These are phyloP conservation scores for Parotia lawesii DNA, from an alignment of 2,113 vertebrate species.

Conservation along the genomic window DNA sequence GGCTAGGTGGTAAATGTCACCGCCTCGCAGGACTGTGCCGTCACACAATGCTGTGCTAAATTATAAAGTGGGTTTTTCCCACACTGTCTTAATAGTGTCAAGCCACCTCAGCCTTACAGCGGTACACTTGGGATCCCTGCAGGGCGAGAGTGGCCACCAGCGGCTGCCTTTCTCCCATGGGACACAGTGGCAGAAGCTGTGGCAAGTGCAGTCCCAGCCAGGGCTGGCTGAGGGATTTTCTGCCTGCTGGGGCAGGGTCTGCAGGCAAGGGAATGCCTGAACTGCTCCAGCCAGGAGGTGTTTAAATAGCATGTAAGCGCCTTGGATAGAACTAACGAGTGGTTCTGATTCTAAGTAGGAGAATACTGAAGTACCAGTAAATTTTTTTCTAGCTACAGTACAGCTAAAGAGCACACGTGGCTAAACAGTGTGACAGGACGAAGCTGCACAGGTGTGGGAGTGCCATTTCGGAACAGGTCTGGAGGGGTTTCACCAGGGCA, in stretches of 20 bases:
- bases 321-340: neutral
- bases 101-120: no score
- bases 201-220: fast-evolving
- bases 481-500: fast-evolving
- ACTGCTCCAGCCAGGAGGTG: neutral
- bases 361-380: neutral
- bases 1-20: neutral
- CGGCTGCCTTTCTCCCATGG: fast-evolving
- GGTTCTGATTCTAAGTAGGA: neutral
- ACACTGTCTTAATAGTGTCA: fast-evolving
- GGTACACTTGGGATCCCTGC: fast-evolving
- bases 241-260: fast-evolving
- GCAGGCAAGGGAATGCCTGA: neutral
- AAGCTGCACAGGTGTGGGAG: fast-evolving
- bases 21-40: fast-evolving
- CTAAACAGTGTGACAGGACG: neutral
- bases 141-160: fast-evolving
- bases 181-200: neutral
- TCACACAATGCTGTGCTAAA: neutral
- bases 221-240: neutral
- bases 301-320: fast-evolving
- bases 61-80: neutral
- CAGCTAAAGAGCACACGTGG: no score
- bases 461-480: neutral
- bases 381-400: fast-evolving